Base-by-base conservation (phyloP, 2,888 invertebrate genomes). In the Parnassius smintheus region DNA sequence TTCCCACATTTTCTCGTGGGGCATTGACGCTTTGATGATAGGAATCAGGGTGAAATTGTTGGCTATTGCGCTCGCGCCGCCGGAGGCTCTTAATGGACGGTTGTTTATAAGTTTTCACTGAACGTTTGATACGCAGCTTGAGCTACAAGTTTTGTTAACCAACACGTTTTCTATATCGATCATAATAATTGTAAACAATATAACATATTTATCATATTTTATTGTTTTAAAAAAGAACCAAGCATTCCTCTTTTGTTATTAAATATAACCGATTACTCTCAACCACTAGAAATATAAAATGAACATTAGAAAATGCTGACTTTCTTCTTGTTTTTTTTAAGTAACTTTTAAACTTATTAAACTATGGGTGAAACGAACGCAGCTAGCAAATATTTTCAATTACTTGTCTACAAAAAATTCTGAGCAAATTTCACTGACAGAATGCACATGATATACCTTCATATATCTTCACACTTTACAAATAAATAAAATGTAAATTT, bases 31-130 rank as follows among this genome's bases (percentile, higher is more conserved):
- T 71, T 74, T 77, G 88, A 91, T 91, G 84, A 89, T 91, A 91
- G 89, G 88, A 85, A 91, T 91, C 90, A 88, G 88, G 82, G 81
- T 79, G 84, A 89, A 88, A 91, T 91, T 89, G 83, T 80, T 78
- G 81, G 84, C 83, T 85, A 79, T 71, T 59, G 69, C 66, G 73
- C 73, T 67, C 63, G 77, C 75, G 75, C 74, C 80, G 89, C 89
- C 84, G 78, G 80, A 75, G 88, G 89, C 88, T 65, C 71, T 75
- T 91, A 91, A 91, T 91, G 76, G 82, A 73, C 73, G 78, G 85
- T 85, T 83, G 88, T 88, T 91, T 89, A 83, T 83, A 73, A 83
- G 86, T 86, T 91, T 91, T 91, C 91, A 88, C 91, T 90, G 78
- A 83, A 80, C 79, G 82, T 74, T 75, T 77, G 90, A 84, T 88